phyloP scores from a whole-genome alignment of 2,797 vertebrate species.

The Erpetoichthys calabaricus region DNA sequence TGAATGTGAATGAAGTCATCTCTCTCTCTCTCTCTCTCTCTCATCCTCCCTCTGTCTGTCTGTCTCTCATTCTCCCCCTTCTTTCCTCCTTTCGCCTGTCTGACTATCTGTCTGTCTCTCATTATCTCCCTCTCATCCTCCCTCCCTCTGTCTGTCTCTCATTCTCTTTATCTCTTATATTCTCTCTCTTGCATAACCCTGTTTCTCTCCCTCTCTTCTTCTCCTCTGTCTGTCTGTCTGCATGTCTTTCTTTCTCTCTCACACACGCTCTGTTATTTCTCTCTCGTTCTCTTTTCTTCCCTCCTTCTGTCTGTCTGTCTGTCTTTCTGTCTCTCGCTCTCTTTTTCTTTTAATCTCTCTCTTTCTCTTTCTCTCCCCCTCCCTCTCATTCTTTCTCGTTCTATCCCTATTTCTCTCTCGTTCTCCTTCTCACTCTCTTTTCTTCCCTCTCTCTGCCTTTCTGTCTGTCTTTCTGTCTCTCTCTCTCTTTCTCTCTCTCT shows the following conservation, averaged over 20 bases:
- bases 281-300: no score
- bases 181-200: not conserved
- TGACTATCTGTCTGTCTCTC: no score
- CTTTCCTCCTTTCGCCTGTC: not conserved
- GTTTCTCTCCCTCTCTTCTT: not conserved
- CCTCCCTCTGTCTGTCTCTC: not conserved
- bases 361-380: not conserved
- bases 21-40: not conserved
- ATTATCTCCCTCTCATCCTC: not conserved
- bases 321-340: not conserved
- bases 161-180: no score
- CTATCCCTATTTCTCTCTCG: not conserved
- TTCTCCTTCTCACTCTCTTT: not conserved
- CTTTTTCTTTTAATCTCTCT: not conserved
- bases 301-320: not conserved
- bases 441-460: no score
- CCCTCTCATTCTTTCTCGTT: not conserved
- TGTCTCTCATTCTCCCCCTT: not conserved
- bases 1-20: not conserved
- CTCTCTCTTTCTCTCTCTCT: no score
- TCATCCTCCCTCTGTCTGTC: not conserved
- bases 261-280: not conserved
- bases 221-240: not conserved
- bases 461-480: no score
- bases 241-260: not conserved